Evolutionary conservation across 1,140 invertebrate genomes (phyloP).

Genomic region (Antheraea mylitta): DNA sequence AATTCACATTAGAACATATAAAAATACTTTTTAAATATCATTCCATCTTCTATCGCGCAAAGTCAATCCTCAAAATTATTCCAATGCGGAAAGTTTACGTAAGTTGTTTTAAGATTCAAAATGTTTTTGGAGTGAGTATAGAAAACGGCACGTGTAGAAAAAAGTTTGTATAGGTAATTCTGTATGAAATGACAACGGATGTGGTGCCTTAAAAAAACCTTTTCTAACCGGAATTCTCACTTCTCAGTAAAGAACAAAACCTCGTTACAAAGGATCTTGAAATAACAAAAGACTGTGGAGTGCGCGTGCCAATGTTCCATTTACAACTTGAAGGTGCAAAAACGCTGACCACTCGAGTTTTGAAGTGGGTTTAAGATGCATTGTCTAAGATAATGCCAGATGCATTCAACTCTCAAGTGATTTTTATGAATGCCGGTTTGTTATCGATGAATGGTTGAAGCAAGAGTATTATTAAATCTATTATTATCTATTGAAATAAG

Average conservation of each 20-base stretch:
- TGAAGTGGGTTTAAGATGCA: slow-evolving; percentile 36
- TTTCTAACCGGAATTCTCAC: slow-evolving; percentile 53
- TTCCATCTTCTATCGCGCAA: no score
- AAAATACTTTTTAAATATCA: no score
- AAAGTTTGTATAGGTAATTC: slow-evolving; percentile 17
- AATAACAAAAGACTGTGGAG: slow-evolving; percentile 39
- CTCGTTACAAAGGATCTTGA: slow-evolving; percentile 37
- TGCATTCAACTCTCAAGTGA: neutral
- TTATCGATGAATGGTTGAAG: neutral
- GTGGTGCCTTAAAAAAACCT: slow-evolving; percentile 4
- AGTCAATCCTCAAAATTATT: no score
- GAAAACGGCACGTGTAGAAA: slow-evolving; percentile 18
- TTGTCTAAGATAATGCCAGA: slow-evolving; percentile 42
- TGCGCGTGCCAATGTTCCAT: slow-evolving; percentile 48
- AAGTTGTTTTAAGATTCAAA: no score
- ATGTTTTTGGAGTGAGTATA: neutral
- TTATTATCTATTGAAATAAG: neutral
- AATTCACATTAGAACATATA: no score
- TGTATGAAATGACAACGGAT: slow-evolving; percentile 22
- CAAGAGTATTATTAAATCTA: neutral
- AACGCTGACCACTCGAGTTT: slow-evolving; percentile 47
- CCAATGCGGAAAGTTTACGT: no score
- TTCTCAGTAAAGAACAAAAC: slow-evolving; percentile 60
- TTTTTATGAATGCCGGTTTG: neutral
- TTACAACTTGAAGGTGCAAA: slow-evolving; percentile 31